Base-by-base conservation (phyloP, 2,888 invertebrate genomes). In the Lasioglossum malachurum region DNA sequence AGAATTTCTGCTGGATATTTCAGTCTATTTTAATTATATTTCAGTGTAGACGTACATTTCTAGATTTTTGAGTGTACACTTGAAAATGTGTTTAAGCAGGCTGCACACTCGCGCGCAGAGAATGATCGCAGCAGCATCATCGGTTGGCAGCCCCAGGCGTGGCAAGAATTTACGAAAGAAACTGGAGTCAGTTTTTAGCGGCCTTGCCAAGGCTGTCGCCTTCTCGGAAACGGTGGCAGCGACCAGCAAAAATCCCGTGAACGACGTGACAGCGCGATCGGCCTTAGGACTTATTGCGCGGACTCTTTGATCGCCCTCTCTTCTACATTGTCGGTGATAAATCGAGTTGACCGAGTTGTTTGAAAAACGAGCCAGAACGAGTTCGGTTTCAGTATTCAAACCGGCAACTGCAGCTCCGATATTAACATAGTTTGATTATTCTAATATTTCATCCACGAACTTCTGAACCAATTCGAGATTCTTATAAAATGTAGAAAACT, bases 121-220 rank as follows among this genome's bases (percentile, higher is more conserved):
- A 38, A 41, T 38, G 86, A 88, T 87, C 80, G 53, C 64, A 71
- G n/a, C 79, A 78, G 77, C 77, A 84, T 85, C 87, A 82, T 89
- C 89, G 38, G 35, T 31, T n/a, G 7, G 72, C 77, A 76, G 79
- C 77, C 74, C 75, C 75, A 77, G 83, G 74, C 86, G 84, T 38
- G 84, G 78, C 41, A 87, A 89, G 92, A 92, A 92, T 93, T 88
- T 83, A 79, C 84, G 83, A 88, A 92, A 92, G 91, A 93, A 93
- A 89, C 86, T 83, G 81, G 83, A 89, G 86, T 86, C 82, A 84
- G 88, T 93, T 93, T 92, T 92, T 90, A 92, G 90, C 89, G 90
- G 86, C 90, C 91, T 93, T 92, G 92, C 82, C 91, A 93, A 93
- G 92, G 91, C 84, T 92, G 90, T 85, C 89, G 89, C 91, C 90